phyloP scores from a whole-genome alignment of 2,888 invertebrate genomes.

The Andrena dorsata region DNA sequence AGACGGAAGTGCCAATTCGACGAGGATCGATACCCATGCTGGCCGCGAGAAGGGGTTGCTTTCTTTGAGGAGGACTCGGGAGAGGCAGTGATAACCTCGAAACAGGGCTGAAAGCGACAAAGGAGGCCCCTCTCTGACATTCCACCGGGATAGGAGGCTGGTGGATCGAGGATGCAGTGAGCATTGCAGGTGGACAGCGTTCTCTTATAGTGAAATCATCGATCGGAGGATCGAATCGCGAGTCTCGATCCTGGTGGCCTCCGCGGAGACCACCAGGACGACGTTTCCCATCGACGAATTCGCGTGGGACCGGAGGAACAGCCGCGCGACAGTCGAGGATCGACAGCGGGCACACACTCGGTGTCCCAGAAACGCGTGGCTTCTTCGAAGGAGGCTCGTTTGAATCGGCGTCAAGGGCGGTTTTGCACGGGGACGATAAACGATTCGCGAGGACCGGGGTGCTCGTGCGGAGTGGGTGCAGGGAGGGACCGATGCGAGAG shows the following conservation, averaged over 20 bases:
- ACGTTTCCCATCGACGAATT: slow-evolving; percentile 20
- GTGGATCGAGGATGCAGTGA: slow-evolving; percentile 31
- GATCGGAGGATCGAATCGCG: slow-evolving; percentile 41
- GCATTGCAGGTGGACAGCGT: not conserved
- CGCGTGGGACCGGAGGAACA: not conserved
- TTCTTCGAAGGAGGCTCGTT: not conserved
- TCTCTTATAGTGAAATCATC: not conserved
- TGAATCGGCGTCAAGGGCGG: too few species aligned
- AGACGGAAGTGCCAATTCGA: not conserved
- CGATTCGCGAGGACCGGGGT: not conserved
- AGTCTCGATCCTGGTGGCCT: slow-evolving; percentile 49
- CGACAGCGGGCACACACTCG: not conserved
- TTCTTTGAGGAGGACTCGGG: not conserved
- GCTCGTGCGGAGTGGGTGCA: not conserved
- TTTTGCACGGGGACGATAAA: not conserved
- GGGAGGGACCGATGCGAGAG: not conserved
- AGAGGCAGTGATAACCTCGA: not conserved
- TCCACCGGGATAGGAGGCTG: not conserved
- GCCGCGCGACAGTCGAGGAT: slow-evolving; percentile 26
- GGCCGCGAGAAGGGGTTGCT: not conserved
- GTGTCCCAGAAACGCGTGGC: slow-evolving; percentile 12
- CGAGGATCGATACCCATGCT: not conserved
- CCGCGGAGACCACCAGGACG: slow-evolving; percentile 52
- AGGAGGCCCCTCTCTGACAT: not conserved
- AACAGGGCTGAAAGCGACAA: not conserved